A percentile compares a stretch with the other conserved stretches of the same genome.
Conservation (phyloP, 2,113 vertebrate species). For the Melozone crissalis region DNA sequence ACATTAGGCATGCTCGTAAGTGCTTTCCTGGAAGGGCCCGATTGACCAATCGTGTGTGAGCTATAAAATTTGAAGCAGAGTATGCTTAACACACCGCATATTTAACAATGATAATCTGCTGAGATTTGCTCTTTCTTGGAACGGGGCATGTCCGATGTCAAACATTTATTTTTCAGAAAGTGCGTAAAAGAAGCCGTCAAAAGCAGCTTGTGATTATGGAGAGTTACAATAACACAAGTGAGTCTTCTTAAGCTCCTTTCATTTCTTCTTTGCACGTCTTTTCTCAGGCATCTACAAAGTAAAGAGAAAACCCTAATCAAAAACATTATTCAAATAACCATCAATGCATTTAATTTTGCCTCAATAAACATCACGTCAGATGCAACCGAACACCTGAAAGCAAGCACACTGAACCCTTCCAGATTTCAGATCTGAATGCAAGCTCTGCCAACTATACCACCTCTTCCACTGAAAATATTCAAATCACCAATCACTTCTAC, state of each 20-base stretch:
- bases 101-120: slow-evolving; percentile 60
- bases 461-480: background rate
- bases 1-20: slow-evolving; percentile 57
- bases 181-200: background rate
- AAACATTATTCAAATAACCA: background rate
- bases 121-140: slow-evolving; percentile 63
- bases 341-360: background rate
- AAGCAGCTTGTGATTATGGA: slow-evolving; percentile 40
- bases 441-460: background rate
- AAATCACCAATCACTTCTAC: background rate
- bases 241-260: background rate
- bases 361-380: background rate
- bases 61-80: slow-evolving; percentile 57
- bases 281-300: slow-evolving; percentile 63
- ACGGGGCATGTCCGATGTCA: background rate
- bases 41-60: slow-evolving; percentile 36
- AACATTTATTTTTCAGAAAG: slow-evolving; percentile 43
- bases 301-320: slow-evolving; percentile 46
- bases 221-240: slow-evolving; percentile 18
- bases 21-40: slow-evolving; percentile 62
- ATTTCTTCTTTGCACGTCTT: slow-evolving; percentile 60
- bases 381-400: background rate
- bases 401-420: background rate
- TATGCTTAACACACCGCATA: slow-evolving; percentile 24
- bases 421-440: background rate